Conservation (phyloP, 2,888 invertebrate genomes). For the Eupithecia vulgata region DNA sequence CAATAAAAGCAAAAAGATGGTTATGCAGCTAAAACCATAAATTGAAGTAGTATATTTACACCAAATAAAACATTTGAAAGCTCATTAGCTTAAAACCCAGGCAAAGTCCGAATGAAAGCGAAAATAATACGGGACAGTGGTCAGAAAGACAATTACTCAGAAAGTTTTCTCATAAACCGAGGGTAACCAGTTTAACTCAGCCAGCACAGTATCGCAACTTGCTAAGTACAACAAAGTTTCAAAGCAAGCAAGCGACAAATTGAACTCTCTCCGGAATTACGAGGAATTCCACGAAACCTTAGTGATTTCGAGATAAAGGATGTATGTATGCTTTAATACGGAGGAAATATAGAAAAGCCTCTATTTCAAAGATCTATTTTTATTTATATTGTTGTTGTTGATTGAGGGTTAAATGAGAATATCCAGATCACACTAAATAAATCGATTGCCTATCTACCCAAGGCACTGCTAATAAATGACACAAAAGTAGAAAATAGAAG, state of each 20-base stretch:
- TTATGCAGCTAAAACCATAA: no score
- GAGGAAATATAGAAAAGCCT: not conserved
- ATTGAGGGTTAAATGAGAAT: not conserved
- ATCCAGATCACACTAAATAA: not conserved
- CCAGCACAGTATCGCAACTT: slow-evolving; percentile 49
- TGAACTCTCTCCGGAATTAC: slow-evolving; percentile 32
- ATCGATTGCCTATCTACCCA: not conserved
- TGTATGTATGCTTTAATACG: slow-evolving; percentile 13
- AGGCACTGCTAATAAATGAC: not conserved
- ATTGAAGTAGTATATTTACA: no score
- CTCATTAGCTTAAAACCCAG: not conserved
- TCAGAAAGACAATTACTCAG: slow-evolving; percentile 52
- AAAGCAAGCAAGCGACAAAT: slow-evolving; percentile 40
- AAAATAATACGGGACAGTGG: slow-evolving; percentile 43
- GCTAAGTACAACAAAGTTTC: slow-evolving; percentile 44
- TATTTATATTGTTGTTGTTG: not conserved
- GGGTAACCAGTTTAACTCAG: slow-evolving; percentile 56
- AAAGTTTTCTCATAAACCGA: slow-evolving; percentile 58
- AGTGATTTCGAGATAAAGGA: slow-evolving; percentile 23
- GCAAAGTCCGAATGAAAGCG: slow-evolving; percentile 11
- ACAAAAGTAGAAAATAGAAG: not conserved
- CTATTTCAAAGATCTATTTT: no score
- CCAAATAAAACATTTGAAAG: not conserved
- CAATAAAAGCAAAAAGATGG: not conserved
- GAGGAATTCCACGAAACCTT: slow-evolving; percentile 22